Evolutionary conservation across 2,113 vertebrate species (phyloP), one percentile per base, ranked within the genome.

Genomic region (Madoqua kirkii): DNA sequence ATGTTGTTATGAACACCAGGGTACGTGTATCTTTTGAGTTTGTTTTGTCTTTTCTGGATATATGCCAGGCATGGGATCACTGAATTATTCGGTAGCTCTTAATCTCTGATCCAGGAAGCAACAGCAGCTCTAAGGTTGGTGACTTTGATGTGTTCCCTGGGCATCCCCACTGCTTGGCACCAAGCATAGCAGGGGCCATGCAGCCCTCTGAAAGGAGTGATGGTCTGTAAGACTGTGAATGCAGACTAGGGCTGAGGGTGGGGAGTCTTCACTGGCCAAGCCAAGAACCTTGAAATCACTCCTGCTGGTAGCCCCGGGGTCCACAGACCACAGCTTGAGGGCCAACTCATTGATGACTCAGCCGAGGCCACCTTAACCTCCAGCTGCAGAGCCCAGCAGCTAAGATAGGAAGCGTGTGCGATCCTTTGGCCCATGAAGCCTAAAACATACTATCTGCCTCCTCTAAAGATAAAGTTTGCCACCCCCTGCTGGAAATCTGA

Each of bases 251-350:
- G n/a, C 33, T 25, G 33, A 50, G 50, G 59, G 27, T 11, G 29
- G 40, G n/a, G 15, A 21, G 12, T 33, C 79, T 83, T 95, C 10
- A 40, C 10, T 5, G n/a, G 10, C 14, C 4, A 36, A 43, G 12
- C 21, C n/a, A 60, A 64, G 11, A 3, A 36, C 52, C 12, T 95
- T n/a, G 60, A 86, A 21, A 48, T 59, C 10, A 33, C 31, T 45
- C 55, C 36, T 71, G 16, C 40, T 12, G 43, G 1, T 62, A 54
- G 7, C 12, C 15, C 15, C 33, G 5, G 52, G 23, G 4, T 52
- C 23, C 7, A 12, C 11, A 55, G 10, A 62, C 60, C 23, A 1
- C 6, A 71, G 15, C 23, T 43, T 11, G 3, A 0, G 33, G 92
- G 3, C 45, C 90, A 84, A 16, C n/a, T 71, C n/a, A 83, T 17